Evolutionary conservation across 2,113 vertebrate genomes (phyloP), one percentile per base, ranked within the genome.

Genomic region (Scopus umbretta): DNA sequence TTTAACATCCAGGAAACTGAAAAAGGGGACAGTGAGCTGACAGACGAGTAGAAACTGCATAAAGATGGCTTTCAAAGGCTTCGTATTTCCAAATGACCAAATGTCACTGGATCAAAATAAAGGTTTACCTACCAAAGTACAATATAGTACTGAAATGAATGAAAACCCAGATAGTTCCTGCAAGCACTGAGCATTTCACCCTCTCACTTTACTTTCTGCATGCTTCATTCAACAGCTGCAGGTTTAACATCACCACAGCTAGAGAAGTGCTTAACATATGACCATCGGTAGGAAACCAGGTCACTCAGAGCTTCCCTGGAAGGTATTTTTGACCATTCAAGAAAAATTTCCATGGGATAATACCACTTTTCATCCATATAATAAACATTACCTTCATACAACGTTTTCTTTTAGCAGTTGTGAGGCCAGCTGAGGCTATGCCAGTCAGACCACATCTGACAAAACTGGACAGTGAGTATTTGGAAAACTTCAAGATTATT

Each of bases 191-290:
- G 40, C 59, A 40, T 43, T 61, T 59, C 3, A 1, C 22, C 18
- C 18, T 82, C 52, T 43, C 62, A 6, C 40, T 36, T 47, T 9
- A 11, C 25, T 26, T 66, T 38, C 40, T 21, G 12, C 19, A 4
- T 9, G 4, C 7, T 52, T n/a, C 71, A 29, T 56, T 53, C 29
- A 34, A 11, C 16, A 36, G 8, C 4, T 62, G 42, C 38, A 58
- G 53, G 23, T 21, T 78, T 36, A 27, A 34, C 11, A 22, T 18
- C 40, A 36, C 18, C 68, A 17, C 43, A 43, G 78, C 43, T 76
- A 32, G 23, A 13, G 12, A 58, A 50, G 11, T 4, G 30, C 25
- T 65, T 25, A 21, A 11, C 10, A 5, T 5, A 4, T 0, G 2
- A 25, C 36, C 42, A 32, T 11, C 34, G 4, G 5, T 3, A 65